A percentile compares a stretch with the other conserved stretches of the same genome.
These are phyloP conservation scores for Nemotelus nigrinus DNA, from an alignment of 2,888 invertebrate genomes.

Conservation along the genomic window DNA sequence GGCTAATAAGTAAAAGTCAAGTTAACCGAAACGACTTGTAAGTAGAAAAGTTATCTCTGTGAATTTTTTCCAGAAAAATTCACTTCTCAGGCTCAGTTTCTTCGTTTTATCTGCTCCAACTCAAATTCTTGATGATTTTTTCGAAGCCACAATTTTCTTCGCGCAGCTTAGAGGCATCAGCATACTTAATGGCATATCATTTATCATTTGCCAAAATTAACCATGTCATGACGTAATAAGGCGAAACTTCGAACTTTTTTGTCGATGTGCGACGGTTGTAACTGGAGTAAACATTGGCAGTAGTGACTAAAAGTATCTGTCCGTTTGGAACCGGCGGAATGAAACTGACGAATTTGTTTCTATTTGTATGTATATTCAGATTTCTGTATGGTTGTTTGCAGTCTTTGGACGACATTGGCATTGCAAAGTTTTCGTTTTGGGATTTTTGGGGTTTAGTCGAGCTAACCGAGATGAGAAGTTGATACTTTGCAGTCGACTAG, in stretches of 20 bases:
- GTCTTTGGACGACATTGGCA: background rate
- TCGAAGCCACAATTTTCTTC: background rate
- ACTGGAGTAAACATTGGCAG: too few species aligned
- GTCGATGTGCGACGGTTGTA: background rate
- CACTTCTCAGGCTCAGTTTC: background rate
- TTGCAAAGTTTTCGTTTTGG: background rate
- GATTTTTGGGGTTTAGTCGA: background rate
- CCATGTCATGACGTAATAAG: slow-evolving; percentile 23
- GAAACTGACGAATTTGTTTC: background rate
- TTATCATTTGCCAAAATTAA: slow-evolving; percentile 22
- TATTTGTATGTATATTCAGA: background rate
- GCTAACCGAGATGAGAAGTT: background rate
- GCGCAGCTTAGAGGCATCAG: background rate
- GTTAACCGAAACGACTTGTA: background rate
- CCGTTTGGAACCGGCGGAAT: background rate
- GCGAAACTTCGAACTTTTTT: slow-evolving; percentile 13
- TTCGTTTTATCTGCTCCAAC: background rate
- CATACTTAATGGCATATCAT: slow-evolving; percentile 13
- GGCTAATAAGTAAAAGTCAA: background rate
- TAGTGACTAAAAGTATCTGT: background rate
- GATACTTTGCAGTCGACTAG: background rate
- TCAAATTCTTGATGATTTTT: too few species aligned
- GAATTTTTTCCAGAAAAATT: background rate
- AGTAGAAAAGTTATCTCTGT: background rate
- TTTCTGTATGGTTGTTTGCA: background rate